Conservation (phyloP, 1,140 invertebrate species). For the Lepidostoma basale region DNA sequence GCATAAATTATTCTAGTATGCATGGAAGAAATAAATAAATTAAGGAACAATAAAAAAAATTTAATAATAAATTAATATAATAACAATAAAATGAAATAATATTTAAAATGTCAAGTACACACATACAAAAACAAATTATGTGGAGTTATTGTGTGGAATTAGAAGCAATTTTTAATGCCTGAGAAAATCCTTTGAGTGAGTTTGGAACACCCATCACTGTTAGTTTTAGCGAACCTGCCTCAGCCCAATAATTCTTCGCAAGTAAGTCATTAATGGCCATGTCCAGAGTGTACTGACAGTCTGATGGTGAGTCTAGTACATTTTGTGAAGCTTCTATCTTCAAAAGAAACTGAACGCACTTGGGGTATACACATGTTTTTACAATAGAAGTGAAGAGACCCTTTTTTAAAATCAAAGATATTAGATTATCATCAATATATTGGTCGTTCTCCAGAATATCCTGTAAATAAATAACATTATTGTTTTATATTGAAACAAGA, state of each 20-base stretch:
- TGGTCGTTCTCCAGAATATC: slow-evolving; percentile 19
- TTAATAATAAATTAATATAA: slow-evolving; percentile 6
- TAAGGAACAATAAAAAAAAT: background rate
- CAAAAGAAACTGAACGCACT: slow-evolving; percentile 34
- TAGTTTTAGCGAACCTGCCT: slow-evolving; percentile 39
- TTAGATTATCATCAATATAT: slow-evolving; percentile 29
- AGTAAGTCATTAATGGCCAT: slow-evolving; percentile 36
- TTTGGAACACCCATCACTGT: slow-evolving; percentile 31
- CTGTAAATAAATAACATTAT: slow-evolving; percentile 28
- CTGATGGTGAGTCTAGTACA: background rate
- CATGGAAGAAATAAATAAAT: background rate
- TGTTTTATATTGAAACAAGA: too few relatives aligned
- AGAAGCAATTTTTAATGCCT: slow-evolving; percentile 24
- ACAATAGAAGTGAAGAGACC: slow-evolving; percentile 31
- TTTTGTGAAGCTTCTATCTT: slow-evolving; percentile 9
- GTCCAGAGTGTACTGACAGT: slow-evolving; percentile 31
- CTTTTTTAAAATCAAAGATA: slow-evolving; percentile 36
- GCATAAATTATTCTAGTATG: too few relatives aligned
- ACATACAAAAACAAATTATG: too few relatives aligned
- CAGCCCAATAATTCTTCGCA: slow-evolving; percentile 31
- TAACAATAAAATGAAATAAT: too few relatives aligned
- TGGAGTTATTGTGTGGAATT: too few relatives aligned
- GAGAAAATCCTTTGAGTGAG: slow-evolving; percentile 29
- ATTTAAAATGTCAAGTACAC: background rate
- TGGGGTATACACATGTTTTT: slow-evolving; percentile 37